A percentile compares a stretch with the other conserved stretches of the same genome.
Conservation (phyloP, 2,113 vertebrate species). For the Isichthys henryi region DNA sequence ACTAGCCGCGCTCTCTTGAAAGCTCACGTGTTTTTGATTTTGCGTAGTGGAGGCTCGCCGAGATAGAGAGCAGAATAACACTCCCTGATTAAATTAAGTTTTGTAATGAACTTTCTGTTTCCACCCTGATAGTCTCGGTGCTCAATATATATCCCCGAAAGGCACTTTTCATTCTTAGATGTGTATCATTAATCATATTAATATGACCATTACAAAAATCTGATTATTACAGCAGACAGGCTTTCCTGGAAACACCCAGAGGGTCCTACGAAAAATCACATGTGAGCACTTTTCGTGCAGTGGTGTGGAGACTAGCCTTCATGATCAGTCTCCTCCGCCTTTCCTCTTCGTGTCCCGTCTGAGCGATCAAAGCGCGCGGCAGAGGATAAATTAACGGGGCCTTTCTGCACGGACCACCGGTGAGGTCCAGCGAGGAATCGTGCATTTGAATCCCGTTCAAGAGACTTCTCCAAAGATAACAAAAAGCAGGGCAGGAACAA, state of each 20-base stretch:
- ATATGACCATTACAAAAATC: conserved; percentile 11
- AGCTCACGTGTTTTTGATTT: not conserved
- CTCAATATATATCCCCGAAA: conserved; percentile 1
- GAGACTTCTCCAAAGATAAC: conserved; percentile 18
- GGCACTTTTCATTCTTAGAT: conserved; percentile 15
- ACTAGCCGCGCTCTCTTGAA: not conserved
- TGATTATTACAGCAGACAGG: not conserved
- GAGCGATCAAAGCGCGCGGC: conserved; percentile 10
- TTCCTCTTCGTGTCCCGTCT: conserved; percentile 15
- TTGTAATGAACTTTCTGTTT: conserved; percentile 31
- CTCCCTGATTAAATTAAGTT: conserved; percentile 33
- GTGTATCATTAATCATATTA: conserved; percentile 33
- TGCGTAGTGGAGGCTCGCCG: conserved; percentile 41
- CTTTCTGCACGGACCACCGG: not conserved
- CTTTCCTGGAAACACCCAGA: not conserved
- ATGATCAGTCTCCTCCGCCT: not conserved
- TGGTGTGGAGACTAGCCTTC: not conserved
- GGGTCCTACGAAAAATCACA: not conserved
- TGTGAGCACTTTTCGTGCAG: not conserved
- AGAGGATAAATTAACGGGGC: conserved; percentile 2
- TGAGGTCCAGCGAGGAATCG: not conserved
- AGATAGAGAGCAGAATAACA: conserved; percentile 42
- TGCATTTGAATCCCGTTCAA: conserved; percentile 3
- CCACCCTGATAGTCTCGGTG: conserved; percentile 17
- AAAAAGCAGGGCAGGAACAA: not conserved